Base-by-base conservation (phyloP, 2,888 invertebrate genomes). In the Drosophila kanekoi region DNA sequence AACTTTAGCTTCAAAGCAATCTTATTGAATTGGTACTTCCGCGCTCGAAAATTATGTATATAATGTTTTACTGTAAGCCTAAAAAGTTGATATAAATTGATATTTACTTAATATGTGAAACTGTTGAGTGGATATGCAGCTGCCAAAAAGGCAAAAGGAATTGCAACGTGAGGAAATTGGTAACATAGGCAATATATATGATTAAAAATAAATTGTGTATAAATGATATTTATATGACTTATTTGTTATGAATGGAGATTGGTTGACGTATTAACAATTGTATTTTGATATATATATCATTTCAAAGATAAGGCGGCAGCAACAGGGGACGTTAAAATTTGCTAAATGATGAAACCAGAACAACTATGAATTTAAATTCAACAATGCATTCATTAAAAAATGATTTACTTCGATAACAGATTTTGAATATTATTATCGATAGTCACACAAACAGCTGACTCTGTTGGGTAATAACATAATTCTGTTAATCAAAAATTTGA, bases 151-250 rank as follows among this genome's bases (percentile, higher is more conserved):
- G 44, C 52, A 53, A 59, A 58, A 37, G 59, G 61, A 79, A 67
- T 38, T 69, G 73, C 73, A 72, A 69, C 62, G 76, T 85, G 72
- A 58, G 75, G 47, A 72, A 69, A 63, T 63, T 58, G 52, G 53
- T 80, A 80, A 66, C 18, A 51, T 77, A 81, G 62, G 63, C 71
- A 65, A 61, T 62, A 72, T 53, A 72, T 32, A 61, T 60, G 61
- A 74, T 62, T 78, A 81, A 75, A 71, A 66, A 74, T 80, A 82
- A 81, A 82, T 76, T 87, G 81, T 82, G 79, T 78, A 84, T 69
- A 87, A 84, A 72, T 74, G 56, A 56, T 75, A 61, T 47, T 23
- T 33, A 8, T 58, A 33, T 58, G 32, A 51, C 47, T 65, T 58
- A 38, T 33, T 44, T 53, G 10, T 20, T 57, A 35, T 33, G 43